Base-by-base conservation (phyloP, 2,797 vertebrate genomes). In the Sphaeramia orbicularis region DNA sequence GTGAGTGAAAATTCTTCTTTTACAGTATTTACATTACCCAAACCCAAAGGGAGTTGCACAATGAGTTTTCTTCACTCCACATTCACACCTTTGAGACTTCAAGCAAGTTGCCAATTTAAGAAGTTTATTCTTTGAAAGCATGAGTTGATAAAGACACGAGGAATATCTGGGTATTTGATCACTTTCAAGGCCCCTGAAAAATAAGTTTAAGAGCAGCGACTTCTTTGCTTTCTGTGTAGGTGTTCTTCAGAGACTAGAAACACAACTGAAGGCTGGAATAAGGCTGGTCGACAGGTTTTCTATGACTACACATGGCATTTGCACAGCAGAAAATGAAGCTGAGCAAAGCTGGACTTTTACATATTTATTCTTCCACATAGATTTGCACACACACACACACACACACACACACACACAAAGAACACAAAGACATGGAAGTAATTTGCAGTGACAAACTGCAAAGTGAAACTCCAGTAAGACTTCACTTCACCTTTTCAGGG, bases 401-500 rank as follows among this genome's bases (percentile, higher is more conserved):
- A 19, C 38, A 32, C 16, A 64, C 37, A 21, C 62, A 47, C 42
- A 50, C 21, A 36, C n/a, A 52, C 14, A 36, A 2, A 24, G 21
- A 10, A 18, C 32, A 37, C 50, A 18, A 32, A 38, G 7, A 41
- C 10, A 49, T 13, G 19, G 13, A 7, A 38, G 9, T 75, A 69
- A 77, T 84, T 81, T 85, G 74, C 76, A 56, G 66, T 76, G 84
- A 78, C 81, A 81, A 80, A 77, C 75, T 76, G 75, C 73, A 35
- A 76, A 61, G 70, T 54, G 40, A 78, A 76, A 72, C 75, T 86
- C 44, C 58, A 56, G 63, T 71, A 7, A 27, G 58, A 71, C 78
- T 79, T 67, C n/a, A 54, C 65, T 72, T 84, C 87, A 82, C 76
- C 86, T 85, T 76, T 81, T 77, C 70, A 51, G n/a, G n/a, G n/a